Conservation (phyloP, 2,797 vertebrate species). For the Sitta carolinensis region DNA sequence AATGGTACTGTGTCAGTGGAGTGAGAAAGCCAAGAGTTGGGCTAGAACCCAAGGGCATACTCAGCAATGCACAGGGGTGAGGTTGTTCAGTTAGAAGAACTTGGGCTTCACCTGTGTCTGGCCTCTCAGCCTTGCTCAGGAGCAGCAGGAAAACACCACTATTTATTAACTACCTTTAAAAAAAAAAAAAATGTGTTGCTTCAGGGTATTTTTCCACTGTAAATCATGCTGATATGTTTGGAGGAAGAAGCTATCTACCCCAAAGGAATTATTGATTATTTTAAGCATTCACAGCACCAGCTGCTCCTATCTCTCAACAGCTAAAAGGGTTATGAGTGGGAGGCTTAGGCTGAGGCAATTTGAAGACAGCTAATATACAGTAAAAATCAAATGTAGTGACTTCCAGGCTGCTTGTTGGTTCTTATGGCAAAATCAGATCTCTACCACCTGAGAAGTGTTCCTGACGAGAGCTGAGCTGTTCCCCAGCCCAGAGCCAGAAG, state of each 20-base stretch:
- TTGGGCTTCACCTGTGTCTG: neutral
- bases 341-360: neutral
- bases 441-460: neutral
- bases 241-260: neutral
- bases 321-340: neutral
- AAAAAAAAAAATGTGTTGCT: neutral
- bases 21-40: fast-evolving
- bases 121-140: neutral
- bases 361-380: neutral
- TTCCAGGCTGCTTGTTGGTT: neutral
- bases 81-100: neutral
- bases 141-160: neutral
- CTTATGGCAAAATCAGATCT: neutral
- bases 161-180: neutral
- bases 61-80: neutral
- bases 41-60: neutral
- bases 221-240: neutral
- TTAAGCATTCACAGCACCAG: neutral
- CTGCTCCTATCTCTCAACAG: neutral
- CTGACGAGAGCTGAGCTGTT: neutral
- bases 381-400: neutral
- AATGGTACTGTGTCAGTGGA: too few relatives aligned
- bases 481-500: neutral
- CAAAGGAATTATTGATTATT: constrained; percentile 36
- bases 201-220: neutral